phyloP scores from a whole-genome alignment of 2,113 vertebrate species.

The Siniperca knerii region DNA sequence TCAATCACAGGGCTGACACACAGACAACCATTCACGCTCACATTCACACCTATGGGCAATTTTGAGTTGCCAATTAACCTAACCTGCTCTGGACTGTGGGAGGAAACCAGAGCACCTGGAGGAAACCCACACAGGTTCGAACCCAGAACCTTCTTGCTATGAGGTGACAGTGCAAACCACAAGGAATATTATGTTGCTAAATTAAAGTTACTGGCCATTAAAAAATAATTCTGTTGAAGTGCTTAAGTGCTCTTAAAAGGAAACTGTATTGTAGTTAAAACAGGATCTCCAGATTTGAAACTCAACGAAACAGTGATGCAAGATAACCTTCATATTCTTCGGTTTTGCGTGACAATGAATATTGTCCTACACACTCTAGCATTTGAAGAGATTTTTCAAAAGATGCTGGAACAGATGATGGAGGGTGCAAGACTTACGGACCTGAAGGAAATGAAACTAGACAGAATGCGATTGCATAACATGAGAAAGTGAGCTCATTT shows the following conservation, averaged over 20 bases:
- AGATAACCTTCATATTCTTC: background rate
- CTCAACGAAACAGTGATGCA: background rate
- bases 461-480: constrained; percentile 45
- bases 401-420: constrained; percentile 27
- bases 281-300: background rate
- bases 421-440: background rate
- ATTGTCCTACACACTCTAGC: background rate
- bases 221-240: background rate
- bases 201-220: background rate
- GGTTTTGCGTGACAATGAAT: constrained; percentile 2
- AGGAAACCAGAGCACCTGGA: too few species aligned
- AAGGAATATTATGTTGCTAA: background rate
- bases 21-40: too few species aligned
- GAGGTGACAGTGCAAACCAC: background rate
- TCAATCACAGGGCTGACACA: too few species aligned
- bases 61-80: too few species aligned
- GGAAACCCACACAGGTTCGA: background rate
- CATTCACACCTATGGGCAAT: too few species aligned
- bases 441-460: constrained; percentile 27
- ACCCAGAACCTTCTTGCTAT: background rate
- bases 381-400: constrained; percentile 28
- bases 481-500: constrained; percentile 55
- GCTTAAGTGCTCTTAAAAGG: background rate
- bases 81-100: too few species aligned
- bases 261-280: background rate